Conservation (phyloP, 1,140 invertebrate genomes). For the Bombus superbus region DNA sequence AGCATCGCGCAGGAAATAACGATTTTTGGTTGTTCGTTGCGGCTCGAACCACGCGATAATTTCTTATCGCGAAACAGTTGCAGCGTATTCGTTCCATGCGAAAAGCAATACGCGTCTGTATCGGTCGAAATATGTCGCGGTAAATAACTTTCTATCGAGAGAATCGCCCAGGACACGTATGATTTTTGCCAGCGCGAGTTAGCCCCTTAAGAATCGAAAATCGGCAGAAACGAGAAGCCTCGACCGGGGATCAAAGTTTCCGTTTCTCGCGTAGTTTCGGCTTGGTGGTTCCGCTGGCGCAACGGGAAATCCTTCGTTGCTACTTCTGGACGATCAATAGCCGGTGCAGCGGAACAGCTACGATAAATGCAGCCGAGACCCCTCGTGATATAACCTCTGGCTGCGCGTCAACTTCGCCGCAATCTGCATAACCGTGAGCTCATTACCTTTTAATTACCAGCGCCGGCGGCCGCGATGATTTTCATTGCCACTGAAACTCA, state of each 20-base stretch:
- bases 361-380: slow-evolving; percentile 35
- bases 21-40: no score
- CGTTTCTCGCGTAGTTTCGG: background rate
- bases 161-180: background rate
- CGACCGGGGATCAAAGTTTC: background rate
- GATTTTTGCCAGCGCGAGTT: background rate
- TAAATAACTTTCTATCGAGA: background rate
- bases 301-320: slow-evolving; percentile 19
- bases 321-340: slow-evolving; percentile 40
- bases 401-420: slow-evolving; percentile 52
- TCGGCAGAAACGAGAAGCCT: no score
- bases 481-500: slow-evolving; percentile 67
- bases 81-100: no score
- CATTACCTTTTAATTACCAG: slow-evolving; percentile 70
- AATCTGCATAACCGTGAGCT: slow-evolving; percentile 67
- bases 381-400: slow-evolving; percentile 31
- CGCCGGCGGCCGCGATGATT: slow-evolving; percentile 58
- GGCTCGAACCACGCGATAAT: no score
- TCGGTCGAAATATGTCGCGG: no score
- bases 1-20: no score
- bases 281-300: background rate
- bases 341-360: slow-evolving; percentile 15
- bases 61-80: no score
- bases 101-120: no score
- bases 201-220: background rate